phyloP scores from a whole-genome alignment of 2,113 vertebrate species.

The Astur gentilis region DNA sequence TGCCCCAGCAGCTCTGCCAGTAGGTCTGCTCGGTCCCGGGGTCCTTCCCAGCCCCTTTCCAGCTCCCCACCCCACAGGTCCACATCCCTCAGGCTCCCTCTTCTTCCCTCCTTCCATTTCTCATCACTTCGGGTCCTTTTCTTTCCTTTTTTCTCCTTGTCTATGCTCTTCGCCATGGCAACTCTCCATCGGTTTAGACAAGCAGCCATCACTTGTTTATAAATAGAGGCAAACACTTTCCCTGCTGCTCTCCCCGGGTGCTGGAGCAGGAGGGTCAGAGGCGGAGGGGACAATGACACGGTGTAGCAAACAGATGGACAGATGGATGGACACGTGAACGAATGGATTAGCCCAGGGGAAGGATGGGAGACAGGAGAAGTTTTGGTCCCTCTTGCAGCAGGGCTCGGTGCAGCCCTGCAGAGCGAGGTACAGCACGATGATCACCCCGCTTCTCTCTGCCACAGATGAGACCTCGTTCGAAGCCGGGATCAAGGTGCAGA shows the following conservation, averaged over 20 bases:
- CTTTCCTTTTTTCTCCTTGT: conserved; percentile 12
- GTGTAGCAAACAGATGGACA: not conserved
- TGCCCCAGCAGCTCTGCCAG: not conserved
- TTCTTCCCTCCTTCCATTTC: not conserved
- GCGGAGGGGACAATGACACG: not conserved
- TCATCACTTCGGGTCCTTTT: not conserved
- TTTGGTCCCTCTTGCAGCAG: not conserved
- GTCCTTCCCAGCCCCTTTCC: not conserved
- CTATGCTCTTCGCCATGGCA: conserved; percentile 73
- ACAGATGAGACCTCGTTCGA: conserved; percentile 97
- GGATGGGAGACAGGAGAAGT: not conserved
- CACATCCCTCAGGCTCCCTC: not conserved
- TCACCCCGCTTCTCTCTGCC: not conserved
- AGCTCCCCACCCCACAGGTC: not conserved
- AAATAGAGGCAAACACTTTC: conserved; percentile 70
- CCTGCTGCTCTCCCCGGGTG: not conserved
- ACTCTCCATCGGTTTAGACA: conserved; percentile 63
- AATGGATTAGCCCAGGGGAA: not conserved
- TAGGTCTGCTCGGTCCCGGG: not conserved
- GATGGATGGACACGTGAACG: accelerated
- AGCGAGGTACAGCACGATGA: accelerated
- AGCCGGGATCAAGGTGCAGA: conserved; percentile 98
- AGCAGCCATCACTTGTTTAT: conserved; percentile 62
- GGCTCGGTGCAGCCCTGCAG: not conserved
- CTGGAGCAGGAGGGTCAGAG: not conserved